A percentile compares a stretch with the other conserved stretches of the same genome.
Evolutionary conservation across 1,140 invertebrate genomes (phyloP).

Genomic region (Drosophila murphyi): DNA sequence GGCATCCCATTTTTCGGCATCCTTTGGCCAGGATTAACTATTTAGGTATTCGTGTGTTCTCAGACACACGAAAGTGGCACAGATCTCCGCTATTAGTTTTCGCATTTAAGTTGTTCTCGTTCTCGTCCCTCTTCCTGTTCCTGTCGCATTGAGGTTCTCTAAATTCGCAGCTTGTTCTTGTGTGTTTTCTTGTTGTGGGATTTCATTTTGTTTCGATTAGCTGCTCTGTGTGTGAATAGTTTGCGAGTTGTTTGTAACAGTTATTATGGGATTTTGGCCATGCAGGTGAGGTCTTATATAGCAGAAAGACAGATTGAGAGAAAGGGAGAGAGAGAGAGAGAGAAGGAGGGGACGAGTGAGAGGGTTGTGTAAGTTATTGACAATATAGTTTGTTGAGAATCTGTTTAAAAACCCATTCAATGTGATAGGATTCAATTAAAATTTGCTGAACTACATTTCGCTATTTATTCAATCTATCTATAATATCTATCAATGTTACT

Average conservation of each 20-base stretch:
- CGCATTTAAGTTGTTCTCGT: neutral
- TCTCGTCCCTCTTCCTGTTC: neutral
- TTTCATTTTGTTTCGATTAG: slow-evolving; percentile 40
- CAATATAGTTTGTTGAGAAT: slow-evolving; percentile 7
- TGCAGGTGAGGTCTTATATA: slow-evolving; percentile 14
- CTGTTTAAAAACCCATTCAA: neutral
- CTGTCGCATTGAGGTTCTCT: slow-evolving; percentile 1
- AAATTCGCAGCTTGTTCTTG: slow-evolving; percentile 28
- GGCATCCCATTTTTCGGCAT: slow-evolving; percentile 25
- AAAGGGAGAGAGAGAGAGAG: neutral
- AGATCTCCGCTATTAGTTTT: slow-evolving; percentile 22
- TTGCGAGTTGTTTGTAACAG: slow-evolving; percentile 39
- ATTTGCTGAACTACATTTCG: neutral
- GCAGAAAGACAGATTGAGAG: neutral
- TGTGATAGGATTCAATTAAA: slow-evolving; percentile 1
- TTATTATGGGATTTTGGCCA: slow-evolving; percentile 47
- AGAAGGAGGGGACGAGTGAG: neutral
- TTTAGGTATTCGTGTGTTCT: slow-evolving; percentile 50
- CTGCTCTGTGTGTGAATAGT: slow-evolving; percentile 26
- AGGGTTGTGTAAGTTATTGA: slow-evolving; percentile 17
- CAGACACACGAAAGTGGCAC: slow-evolving; percentile 61
- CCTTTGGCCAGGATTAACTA: slow-evolving; percentile 75
- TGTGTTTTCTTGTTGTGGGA: slow-evolving; percentile 24
- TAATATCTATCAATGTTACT: neutral
- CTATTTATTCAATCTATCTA: neutral